Evolutionary conservation across 2,797 vertebrate species (phyloP), one percentile per base, ranked within the genome.

Genomic region (Heteromormyrus szaboi): DNA sequence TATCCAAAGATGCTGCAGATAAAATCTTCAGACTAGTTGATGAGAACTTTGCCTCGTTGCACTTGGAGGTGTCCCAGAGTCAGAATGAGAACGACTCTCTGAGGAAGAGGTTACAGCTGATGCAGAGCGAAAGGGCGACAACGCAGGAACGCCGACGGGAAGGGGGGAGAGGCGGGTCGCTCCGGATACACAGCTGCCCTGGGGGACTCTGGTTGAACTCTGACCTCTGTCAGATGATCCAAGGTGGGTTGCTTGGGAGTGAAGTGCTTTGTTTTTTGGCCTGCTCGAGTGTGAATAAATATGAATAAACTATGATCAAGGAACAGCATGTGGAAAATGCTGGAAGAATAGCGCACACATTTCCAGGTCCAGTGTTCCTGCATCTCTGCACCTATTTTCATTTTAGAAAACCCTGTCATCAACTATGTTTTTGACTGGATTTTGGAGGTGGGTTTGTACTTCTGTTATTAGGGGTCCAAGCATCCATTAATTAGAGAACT

Each of bases 21-120:
- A 88, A 92, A 68, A 89, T 94, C 17, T 86, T 84, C 83, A 88
- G 25, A 53, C 89, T 92, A 44, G 85, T 92, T 76, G 83, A 91
- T 85, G 83, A 90, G 62, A 25, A 89, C 37, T 87, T 53, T 41
- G 83, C 56, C 3, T 22, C 33, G n/a, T 22, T 89, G 65, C 76
- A 33, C 25, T 53, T 88, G 79, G 85, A 88, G 41, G 33, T 76
- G 17, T 62, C 25, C 2, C 76, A 65, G 41, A 17, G 41, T 68
- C 81, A 90, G 62, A 88, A 44, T 48, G 87, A 90, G 29, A 85
- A 86, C 54, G 22, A 79, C 19, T 83, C 33, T 11, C 72, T 89
- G 54, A 87, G 81, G 72, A 72, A 83, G 29, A 88, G 56, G 29
- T 79, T 90, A 4, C 86, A 86, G 87, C 53, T 86, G 84, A 85